Evolutionary conservation across 2,888 invertebrate species (phyloP), one percentile per base, ranked within the genome.

Genomic region (Agrochola lota): DNA sequence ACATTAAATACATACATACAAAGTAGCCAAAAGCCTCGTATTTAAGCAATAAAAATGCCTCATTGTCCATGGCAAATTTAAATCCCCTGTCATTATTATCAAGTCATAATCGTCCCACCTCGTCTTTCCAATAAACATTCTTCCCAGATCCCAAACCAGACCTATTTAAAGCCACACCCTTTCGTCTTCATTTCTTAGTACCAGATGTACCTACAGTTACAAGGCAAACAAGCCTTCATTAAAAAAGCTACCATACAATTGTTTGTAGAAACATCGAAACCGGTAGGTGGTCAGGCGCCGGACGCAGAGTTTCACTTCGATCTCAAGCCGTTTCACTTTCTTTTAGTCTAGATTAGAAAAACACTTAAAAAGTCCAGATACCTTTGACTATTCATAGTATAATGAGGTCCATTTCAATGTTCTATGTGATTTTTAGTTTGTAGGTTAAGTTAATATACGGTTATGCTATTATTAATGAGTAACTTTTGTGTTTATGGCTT

Each of bases 291-390:
- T 8, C 62, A 57, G n/a, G 57, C 62, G 62, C 62, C 64, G 62
- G 59, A 23, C 60, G 64, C 52, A 2, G 35, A 78, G 81, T 87
- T 87, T 87, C 86, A 81, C 88, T 78, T 78, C 67, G 40, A 74
- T 76, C 40, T 67, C 46, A 74, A 85, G 83, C 55, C 40, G 52
- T 64, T 79, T 87, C 64, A 87, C 86, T 87, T 87, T 87, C 86
- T 77, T 77, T 80, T 87, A 59, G 74, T 71, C 81, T 81, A 80
- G 78, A 69, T 81, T 60, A 77, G 66, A 71, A 62, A 74, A 77
- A 77, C 71, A 83, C n/a, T 52, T 75, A 20, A 46, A 49, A 64
- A 26, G n/a, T 59, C 17, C 40, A 52, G 30, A 71, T 17, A 52
- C 17, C 46, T 55, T 49, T 2, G 20, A 46, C 40, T 11, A 20